These are phyloP conservation scores for Gymnoscopelus braueri DNA, from an alignment of 2,797 vertebrate genomes.

Conservation along the genomic window DNA sequence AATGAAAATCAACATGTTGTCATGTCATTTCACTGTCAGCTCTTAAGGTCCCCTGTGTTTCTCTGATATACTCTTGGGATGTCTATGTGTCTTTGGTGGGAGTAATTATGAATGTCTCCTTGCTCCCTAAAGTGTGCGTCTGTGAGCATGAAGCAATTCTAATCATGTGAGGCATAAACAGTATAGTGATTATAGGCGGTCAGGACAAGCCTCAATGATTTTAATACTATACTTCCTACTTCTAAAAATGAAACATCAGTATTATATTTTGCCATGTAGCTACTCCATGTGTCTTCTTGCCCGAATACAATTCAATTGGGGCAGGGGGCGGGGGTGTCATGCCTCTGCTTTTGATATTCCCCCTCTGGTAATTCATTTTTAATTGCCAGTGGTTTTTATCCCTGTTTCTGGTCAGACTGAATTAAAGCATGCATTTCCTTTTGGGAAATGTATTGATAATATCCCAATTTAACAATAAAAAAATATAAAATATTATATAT, in stretches of 20 bases:
- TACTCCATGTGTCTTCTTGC: slow-evolving; percentile 43
- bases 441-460: too few species aligned
- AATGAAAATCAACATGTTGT: slow-evolving; percentile 50
- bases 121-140: slow-evolving; percentile 41
- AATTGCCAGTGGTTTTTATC: too few species aligned
- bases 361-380: too few species aligned
- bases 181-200: slow-evolving; percentile 22
- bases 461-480: too few species aligned
- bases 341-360: too few species aligned
- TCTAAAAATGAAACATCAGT: slow-evolving; percentile 48
- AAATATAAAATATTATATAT: too few species aligned
- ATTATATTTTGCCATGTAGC: slow-evolving; percentile 31
- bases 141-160: slow-evolving; percentile 32
- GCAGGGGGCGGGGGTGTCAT: too few species aligned
- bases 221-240: slow-evolving; percentile 70
- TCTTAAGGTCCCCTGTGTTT: slow-evolving; percentile 52
- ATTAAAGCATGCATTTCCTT: too few species aligned
- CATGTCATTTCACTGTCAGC: slow-evolving; percentile 49
- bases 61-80: slow-evolving; percentile 32
- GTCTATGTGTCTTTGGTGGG: slow-evolving; percentile 27
- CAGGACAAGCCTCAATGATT: slow-evolving; percentile 32
- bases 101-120: slow-evolving; percentile 27
- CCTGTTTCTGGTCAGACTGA: too few species aligned
- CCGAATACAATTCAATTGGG: slow-evolving; percentile 55
- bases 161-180: slow-evolving; percentile 45